A percentile compares a stretch with the other conserved stretches of the same genome.
phyloP scores from a whole-genome alignment of 2,888 invertebrate genomes.

The Archips crataeganus region DNA sequence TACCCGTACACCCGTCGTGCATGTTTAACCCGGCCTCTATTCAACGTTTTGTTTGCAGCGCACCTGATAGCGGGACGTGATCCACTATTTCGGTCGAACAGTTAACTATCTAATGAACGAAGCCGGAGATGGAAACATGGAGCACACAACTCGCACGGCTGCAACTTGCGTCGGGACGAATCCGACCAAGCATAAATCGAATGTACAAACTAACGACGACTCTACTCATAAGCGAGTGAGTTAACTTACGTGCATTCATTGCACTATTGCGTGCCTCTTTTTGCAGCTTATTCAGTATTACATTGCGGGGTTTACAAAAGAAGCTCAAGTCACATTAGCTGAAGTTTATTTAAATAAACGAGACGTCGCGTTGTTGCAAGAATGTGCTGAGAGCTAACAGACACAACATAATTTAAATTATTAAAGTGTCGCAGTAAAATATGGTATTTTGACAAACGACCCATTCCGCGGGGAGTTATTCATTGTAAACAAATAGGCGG shows the following conservation, averaged over 20 bases:
- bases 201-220: slow-evolving; percentile 61
- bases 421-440: slow-evolving; percentile 30
- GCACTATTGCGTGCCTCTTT: slow-evolving; percentile 45
- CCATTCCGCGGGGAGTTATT: slow-evolving; percentile 36
- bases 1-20: slow-evolving; percentile 84
- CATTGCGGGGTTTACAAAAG: slow-evolving; percentile 14
- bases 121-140: slow-evolving; percentile 66
- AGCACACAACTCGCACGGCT: slow-evolving; percentile 57
- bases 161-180: slow-evolving; percentile 52
- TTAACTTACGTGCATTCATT: slow-evolving; percentile 56
- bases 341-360: slow-evolving; percentile 23
- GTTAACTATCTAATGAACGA: slow-evolving; percentile 73
- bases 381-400: slow-evolving; percentile 25
- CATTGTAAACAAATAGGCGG: slow-evolving; percentile 40
- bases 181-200: slow-evolving; percentile 56
- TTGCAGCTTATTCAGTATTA: slow-evolving; percentile 16
- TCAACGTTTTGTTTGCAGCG: slow-evolving; percentile 81
- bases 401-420: slow-evolving; percentile 27
- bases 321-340: slow-evolving; percentile 18
- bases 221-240: slow-evolving; percentile 58
- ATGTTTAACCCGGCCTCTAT: slow-evolving; percentile 84
- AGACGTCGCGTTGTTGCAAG: slow-evolving; percentile 12
- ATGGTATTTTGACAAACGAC: slow-evolving; percentile 36
- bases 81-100: slow-evolving; percentile 67
- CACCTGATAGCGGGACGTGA: slow-evolving; percentile 80